Conservation (phyloP, 2,888 invertebrate species). For the Lagria hirta region DNA sequence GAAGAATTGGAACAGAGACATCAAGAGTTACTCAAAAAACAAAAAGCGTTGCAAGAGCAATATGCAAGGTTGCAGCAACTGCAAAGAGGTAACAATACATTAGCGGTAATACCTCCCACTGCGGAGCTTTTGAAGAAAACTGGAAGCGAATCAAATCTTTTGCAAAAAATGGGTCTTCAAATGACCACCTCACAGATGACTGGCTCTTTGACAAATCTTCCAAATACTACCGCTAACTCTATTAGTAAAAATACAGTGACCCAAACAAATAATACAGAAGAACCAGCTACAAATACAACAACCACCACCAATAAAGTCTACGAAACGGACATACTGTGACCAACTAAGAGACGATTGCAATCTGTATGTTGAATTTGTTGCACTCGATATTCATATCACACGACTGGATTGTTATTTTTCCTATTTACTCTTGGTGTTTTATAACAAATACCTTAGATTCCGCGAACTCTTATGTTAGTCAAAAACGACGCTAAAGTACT, state of each 20-base stretch:
- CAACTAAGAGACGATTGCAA: constrained; percentile 42
- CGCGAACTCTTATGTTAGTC: no score
- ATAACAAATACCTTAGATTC: no score
- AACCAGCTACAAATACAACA: constrained; percentile 39
- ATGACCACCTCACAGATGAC: constrained; percentile 59
- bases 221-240: constrained; percentile 47
- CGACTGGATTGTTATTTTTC: constrained; percentile 42
- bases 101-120: constrained; percentile 63
- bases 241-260: constrained; percentile 40
- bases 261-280: constrained; percentile 34
- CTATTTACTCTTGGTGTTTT: constrained; percentile 35
- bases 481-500: not conserved
- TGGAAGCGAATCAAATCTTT: constrained; percentile 83
- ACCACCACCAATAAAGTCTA: constrained; percentile 80
- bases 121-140: constrained; percentile 74
- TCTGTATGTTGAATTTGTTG: constrained; percentile 40
- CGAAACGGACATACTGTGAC: constrained; percentile 94
- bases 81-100: constrained; percentile 72
- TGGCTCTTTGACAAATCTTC: constrained; percentile 65
- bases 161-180: constrained; percentile 79
- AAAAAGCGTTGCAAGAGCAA: constrained; percentile 86
- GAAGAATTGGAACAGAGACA: constrained; percentile 83
- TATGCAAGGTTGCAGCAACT: constrained; percentile 87
- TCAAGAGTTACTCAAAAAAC: constrained; percentile 84
- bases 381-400: constrained; percentile 42